Base-by-base conservation (phyloP, 1,140 invertebrate genomes). In the Lasioglossum albipes region DNA sequence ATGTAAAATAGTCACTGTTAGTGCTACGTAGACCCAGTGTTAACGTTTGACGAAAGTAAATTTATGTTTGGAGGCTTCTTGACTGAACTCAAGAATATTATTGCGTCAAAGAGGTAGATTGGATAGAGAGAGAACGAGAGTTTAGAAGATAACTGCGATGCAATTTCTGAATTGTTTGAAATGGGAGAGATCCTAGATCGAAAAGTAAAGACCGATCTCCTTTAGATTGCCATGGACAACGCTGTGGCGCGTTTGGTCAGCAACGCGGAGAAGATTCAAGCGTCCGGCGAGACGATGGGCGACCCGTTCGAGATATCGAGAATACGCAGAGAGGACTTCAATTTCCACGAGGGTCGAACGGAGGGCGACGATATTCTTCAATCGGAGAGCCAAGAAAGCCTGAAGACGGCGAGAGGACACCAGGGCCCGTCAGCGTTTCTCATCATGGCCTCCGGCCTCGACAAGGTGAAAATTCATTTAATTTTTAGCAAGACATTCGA, bases 271-370 rank as follows among this genome's bases (percentile, higher is more conserved):
- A 94, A 94, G 41, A 90, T 99, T 36, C 96, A 97, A 90, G 91
- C 94, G 61, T 95, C 95, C 42, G 98, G 97, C 7, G 96, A 97
- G 75, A 84, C 90, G 6, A 94, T 97, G 68, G 98, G 96, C 5
- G 98, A 99, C 93, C 97, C 97, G 0, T 96, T 99, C 89, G 98
- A 99, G 94, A 95, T 99, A 10, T 98, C 97, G 0, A 96, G 95
- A 27, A 94, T 99, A 36, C 95, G 98, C 61, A 94, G 95, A 72
- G 96, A 98, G 91, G 98, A 99, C 92, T 96, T 97, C 87, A 94
- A 95, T 12, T 96, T 96, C 75, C 96, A 97, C 88, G 93, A 94
- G 72, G 97, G 95, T 7, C 96, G 96, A 85, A 95, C 94, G 27
- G 96, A 97, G 88, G 97, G 97, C 22, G 98, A 99, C 91, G 98